Conservation (phyloP, 2,888 invertebrate genomes). For the Cyclophora punctaria region DNA sequence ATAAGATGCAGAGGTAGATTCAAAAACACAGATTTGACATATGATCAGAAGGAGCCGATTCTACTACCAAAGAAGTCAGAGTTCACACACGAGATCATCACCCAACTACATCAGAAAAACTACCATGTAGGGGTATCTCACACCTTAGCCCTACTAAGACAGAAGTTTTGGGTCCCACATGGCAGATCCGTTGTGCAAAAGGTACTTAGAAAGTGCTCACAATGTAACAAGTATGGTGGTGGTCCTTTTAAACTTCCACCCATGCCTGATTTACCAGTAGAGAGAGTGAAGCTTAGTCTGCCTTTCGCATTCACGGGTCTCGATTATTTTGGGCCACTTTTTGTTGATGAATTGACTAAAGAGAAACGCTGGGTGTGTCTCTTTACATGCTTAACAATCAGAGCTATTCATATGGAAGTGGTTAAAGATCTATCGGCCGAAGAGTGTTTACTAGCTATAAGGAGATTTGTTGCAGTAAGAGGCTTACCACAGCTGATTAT, state of each 20-base stretch:
- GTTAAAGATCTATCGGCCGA: conserved; percentile 19
- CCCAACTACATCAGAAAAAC: conserved; percentile 7
- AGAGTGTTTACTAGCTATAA: conserved; percentile 16
- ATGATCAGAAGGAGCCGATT: background rate
- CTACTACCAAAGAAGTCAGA: conserved; percentile 6
- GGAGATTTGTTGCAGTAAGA: conserved; percentile 12
- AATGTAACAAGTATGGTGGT: conserved; percentile 19
- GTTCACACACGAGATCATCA: conserved; percentile 9
- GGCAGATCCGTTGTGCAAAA: conserved; percentile 12
- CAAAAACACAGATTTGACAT: background rate
- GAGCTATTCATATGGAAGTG: conserved; percentile 19
- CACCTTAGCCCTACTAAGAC: conserved; percentile 10
- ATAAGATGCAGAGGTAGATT: conserved; percentile 12
- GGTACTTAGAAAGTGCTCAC: conserved; percentile 7
- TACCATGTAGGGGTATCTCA: conserved; percentile 14
- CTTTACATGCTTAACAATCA: conserved; percentile 11
- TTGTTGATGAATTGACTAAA: background rate
- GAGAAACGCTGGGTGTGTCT: conserved; percentile 13
- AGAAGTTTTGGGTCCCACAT: conserved; percentile 16
- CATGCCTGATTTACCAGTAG: conserved; percentile 17
- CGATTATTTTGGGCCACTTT: conserved; percentile 2
- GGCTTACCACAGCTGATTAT: conserved; percentile 5
- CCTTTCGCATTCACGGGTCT: conserved; percentile 16
- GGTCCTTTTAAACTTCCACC: conserved; percentile 20
- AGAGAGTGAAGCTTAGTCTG: conserved; percentile 13